These are phyloP conservation scores for Coptodon bakossiorum DNA, from an alignment of 2,113 vertebrate species.

Conservation along the genomic window DNA sequence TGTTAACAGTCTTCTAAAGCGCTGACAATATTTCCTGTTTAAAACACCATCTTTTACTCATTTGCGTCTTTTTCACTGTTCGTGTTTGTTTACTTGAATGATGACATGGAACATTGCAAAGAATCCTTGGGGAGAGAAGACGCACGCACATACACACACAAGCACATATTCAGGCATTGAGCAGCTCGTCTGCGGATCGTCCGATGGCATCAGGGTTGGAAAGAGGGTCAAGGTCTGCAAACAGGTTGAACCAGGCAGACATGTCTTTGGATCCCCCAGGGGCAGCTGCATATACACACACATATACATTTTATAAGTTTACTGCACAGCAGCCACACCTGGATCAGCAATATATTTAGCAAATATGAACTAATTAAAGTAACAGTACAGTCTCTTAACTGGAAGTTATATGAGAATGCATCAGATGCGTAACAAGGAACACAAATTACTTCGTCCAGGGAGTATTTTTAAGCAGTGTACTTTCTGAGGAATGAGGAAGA, in stretches of 20 bases:
- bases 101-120: background rate
- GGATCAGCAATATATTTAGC: background rate
- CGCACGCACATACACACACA: background rate
- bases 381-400: background rate
- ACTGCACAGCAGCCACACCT: background rate
- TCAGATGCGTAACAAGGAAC: background rate
- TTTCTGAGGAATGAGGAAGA: background rate
- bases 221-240: slow-evolving; percentile 79
- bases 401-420: background rate
- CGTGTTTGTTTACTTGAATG: background rate
- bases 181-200: slow-evolving; percentile 74
- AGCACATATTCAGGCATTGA: slow-evolving; percentile 64
- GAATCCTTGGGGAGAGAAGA: background rate
- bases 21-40: background rate
- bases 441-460: background rate
- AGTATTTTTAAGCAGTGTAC: background rate
- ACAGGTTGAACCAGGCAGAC: slow-evolving; percentile 79
- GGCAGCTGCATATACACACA: slow-evolving; percentile 27
- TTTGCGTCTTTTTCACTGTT: background rate
- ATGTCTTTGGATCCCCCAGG: slow-evolving; percentile 67
- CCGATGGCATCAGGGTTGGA: slow-evolving; percentile 78
- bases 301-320: background rate
- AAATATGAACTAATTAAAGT: background rate
- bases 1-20: slow-evolving; percentile 4
- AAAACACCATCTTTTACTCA: background rate